Percentiles rank a stretch among this genome's conserved stretches.
Evolutionary conservation across 2,888 invertebrate genomes (phyloP).

Genomic region (Amiota communis): DNA sequence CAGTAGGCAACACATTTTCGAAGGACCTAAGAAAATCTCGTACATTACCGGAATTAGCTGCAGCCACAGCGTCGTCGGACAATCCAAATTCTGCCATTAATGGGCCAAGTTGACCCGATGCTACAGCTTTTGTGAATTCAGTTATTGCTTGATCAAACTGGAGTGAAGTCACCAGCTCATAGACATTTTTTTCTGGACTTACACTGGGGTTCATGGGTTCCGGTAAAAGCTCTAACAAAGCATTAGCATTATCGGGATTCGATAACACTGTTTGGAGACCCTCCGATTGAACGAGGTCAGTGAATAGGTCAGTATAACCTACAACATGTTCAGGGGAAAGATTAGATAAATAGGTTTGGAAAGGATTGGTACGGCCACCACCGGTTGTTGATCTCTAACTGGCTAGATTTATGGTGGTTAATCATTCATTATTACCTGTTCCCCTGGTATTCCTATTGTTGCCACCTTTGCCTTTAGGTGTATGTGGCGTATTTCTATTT

Average conservation of each 20-base stretch:
- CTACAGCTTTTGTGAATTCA: slow-evolving; percentile 94
- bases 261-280: slow-evolving; percentile 78
- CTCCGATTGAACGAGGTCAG: slow-evolving; percentile 76
- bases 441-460: slow-evolving; percentile 45
- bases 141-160: slow-evolving; percentile 96
- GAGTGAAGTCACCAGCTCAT: slow-evolving; percentile 91
- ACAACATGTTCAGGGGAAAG: slow-evolving; percentile 69
- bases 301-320: slow-evolving; percentile 78
- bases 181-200: slow-evolving; percentile 81
- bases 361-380: slow-evolving; percentile 53
- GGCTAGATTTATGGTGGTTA: slow-evolving; percentile 38
- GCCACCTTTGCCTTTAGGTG: slow-evolving; percentile 69
- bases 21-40: slow-evolving; percentile 92
- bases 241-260: slow-evolving; percentile 76
- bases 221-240: slow-evolving; percentile 80
- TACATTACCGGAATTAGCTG: slow-evolving; percentile 93
- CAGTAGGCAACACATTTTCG: slow-evolving; percentile 77
- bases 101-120: slow-evolving; percentile 97
- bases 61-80: slow-evolving; percentile 89
- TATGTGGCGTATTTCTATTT: slow-evolving; percentile 67
- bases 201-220: slow-evolving; percentile 74
- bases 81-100: slow-evolving; percentile 95
- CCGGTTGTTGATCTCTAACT: slow-evolving; percentile 60
- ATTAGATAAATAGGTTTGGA: slow-evolving; percentile 71
- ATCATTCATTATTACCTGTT: slow-evolving; percentile 40